Evolutionary conservation across 2,797 vertebrate species (phyloP).

Genomic region (Fistularia commersonii): DNA sequence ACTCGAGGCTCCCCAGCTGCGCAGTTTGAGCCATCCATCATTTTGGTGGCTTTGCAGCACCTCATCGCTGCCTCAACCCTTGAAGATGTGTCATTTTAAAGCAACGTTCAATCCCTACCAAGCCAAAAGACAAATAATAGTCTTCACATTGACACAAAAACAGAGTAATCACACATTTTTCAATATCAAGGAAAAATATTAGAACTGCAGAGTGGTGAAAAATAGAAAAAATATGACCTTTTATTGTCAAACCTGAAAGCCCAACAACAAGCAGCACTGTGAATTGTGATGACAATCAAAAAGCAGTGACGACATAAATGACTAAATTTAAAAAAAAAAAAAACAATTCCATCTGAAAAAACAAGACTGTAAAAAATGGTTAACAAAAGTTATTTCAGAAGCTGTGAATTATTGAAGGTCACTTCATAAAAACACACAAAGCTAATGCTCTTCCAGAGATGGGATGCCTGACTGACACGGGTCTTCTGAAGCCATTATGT

Average conservation of each 20-base stretch:
- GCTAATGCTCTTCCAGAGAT: not conserved
- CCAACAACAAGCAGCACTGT: not conserved
- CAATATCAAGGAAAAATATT: constrained; percentile 14
- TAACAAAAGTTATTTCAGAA: constrained; percentile 3
- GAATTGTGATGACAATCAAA: not conserved
- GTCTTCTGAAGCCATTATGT: not conserved
- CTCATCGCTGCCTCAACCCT: constrained; percentile 27
- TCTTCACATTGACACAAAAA: constrained; percentile 7
- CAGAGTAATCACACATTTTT: not conserved
- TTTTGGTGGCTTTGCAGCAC: constrained; percentile 37
- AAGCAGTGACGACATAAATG: not conserved
- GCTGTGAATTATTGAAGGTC: constrained; percentile 3
- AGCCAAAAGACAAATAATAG: constrained; percentile 22
- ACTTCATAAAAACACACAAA: constrained; percentile 3
- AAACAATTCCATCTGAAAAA: not conserved
- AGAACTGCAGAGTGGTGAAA: not conserved
- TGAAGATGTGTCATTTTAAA: constrained; percentile 30
- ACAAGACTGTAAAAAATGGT: not conserved
- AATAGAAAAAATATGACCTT: constrained; percentile 4
- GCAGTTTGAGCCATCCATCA: constrained; percentile 45
- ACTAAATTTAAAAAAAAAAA: not conserved
- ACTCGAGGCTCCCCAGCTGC: constrained; percentile 41
- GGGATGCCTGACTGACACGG: not conserved
- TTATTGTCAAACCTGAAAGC: constrained; percentile 1
- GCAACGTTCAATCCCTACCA: constrained; percentile 9